A percentile compares a stretch with the other conserved stretches of the same genome.
These are phyloP conservation scores for Carcharodon carcharias DNA, from an alignment of 2,797 vertebrate species.

Conservation along the genomic window DNA sequence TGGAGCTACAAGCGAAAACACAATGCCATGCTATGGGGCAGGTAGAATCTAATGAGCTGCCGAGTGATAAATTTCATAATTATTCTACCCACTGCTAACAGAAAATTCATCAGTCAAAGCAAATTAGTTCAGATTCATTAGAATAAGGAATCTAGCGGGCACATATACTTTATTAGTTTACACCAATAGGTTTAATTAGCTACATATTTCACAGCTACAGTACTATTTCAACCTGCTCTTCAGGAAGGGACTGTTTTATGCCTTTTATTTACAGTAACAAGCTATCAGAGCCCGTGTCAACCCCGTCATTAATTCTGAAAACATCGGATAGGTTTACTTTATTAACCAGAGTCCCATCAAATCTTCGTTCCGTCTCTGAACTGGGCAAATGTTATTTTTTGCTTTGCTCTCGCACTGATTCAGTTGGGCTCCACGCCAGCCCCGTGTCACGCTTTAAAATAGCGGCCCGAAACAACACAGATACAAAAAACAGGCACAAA, in stretches of 20 bases:
- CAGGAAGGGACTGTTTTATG: conserved; percentile 75
- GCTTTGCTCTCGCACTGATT: neutral
- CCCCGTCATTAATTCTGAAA: conserved; percentile 62
- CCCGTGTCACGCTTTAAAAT: neutral
- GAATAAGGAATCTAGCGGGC: conserved; percentile 86
- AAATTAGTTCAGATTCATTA: conserved; percentile 97
- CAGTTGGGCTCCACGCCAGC: neutral
- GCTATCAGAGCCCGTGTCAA: conserved; percentile 62
- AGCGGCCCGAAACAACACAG: neutral
- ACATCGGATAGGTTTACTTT: conserved; percentile 48
- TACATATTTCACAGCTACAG: conserved; percentile 93
- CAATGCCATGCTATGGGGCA: conserved; percentile 69
- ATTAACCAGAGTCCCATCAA: conserved; percentile 48
- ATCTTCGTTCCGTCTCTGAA: conserved; percentile 41
- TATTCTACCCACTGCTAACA: conserved; percentile 81
- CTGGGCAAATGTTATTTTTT: neutral
- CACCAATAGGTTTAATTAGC: conserved; percentile 98
- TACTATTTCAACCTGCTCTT: conserved; percentile 63
- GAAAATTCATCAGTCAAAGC: conserved; percentile 95
- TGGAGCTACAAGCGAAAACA: conserved; percentile 58
- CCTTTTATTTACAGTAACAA: conserved; percentile 79
- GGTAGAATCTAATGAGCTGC: conserved; percentile 76
- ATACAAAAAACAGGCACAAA: too few species aligned
- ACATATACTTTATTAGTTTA: conserved; percentile 97
- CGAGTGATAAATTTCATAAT: conserved; percentile 88